Percentiles rank a stretch among this genome's conserved stretches.
These are phyloP conservation scores for Notechis scutatus DNA, from an alignment of 2,113 vertebrate genomes.

Conservation along the genomic window DNA sequence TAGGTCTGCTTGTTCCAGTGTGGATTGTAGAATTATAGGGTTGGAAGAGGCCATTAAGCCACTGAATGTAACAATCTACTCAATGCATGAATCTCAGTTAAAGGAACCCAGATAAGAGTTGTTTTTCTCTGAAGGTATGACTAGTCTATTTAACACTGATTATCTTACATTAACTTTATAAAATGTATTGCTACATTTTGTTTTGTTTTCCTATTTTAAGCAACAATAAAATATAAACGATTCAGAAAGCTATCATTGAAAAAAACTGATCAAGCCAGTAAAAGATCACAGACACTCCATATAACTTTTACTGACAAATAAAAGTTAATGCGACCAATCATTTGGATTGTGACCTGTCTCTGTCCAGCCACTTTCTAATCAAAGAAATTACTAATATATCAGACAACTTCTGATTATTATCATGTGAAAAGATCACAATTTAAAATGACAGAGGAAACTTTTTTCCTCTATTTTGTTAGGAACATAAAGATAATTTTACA, in stretches of 20 bases:
- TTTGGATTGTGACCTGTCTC: constrained; percentile 12
- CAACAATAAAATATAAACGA: not conserved
- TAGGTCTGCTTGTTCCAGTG: not conserved
- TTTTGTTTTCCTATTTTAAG: not conserved
- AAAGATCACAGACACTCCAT: not conserved
- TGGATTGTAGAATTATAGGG: not conserved
- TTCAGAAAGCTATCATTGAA: not conserved
- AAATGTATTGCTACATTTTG: not conserved
- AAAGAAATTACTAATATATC: constrained; percentile 11
- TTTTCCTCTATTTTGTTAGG: not conserved
- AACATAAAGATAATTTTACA: not conserved
- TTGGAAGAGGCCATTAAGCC: not conserved
- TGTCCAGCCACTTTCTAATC: not conserved
- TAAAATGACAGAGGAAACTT: not conserved
- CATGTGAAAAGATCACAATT: not conserved
- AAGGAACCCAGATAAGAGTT: not conserved
- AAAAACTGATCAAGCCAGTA: not conserved
- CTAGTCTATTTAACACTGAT: not conserved
- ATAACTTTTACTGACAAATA: not conserved
- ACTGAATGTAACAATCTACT: not conserved
- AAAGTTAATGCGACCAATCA: not conserved
- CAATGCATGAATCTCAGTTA: not conserved
- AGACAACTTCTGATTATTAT: not conserved
- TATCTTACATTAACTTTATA: not conserved
- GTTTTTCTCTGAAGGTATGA: not conserved